phyloP scores from a whole-genome alignment of 2,113 vertebrate genomes.

The Sarotherodon lohbergeri region DNA sequence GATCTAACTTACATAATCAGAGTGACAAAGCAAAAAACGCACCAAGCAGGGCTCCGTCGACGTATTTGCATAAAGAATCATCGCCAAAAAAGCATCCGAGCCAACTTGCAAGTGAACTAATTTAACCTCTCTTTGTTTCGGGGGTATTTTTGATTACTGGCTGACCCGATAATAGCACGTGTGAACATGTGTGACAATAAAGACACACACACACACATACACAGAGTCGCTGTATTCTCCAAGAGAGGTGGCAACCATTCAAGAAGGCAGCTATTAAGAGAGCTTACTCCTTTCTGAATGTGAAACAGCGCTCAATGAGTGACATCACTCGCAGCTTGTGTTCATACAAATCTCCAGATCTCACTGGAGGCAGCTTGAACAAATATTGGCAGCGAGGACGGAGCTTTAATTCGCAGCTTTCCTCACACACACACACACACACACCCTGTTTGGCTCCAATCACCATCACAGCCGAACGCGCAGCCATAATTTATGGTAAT shows the following conservation, averaged over 20 bases:
- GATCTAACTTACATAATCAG: background rate
- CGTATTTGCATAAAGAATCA: conserved; percentile 30
- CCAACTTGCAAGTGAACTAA: conserved; percentile 24
- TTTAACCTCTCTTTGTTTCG: conserved; percentile 43
- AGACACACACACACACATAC: conserved; percentile 3
- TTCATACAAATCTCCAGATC: conserved; percentile 42
- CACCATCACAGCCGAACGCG: background rate
- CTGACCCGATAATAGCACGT: conserved; percentile 51
- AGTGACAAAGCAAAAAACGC: background rate
- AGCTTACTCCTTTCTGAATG: conserved; percentile 10
- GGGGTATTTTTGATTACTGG: conserved; percentile 2
- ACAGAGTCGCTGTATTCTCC: background rate
- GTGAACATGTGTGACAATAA: conserved; percentile 41
- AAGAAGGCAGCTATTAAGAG: conserved; percentile 44
- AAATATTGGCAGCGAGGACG: conserved; percentile 49
- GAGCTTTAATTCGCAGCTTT: background rate
- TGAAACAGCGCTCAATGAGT: background rate
- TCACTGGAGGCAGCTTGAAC: conserved; percentile 39
- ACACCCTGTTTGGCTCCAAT: conserved; percentile 13
- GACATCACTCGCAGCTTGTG: conserved; percentile 49
- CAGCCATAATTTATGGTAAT: conserved; percentile 50
- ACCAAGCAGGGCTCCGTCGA: background rate
- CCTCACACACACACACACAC: background rate
- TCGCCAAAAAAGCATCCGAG: background rate
- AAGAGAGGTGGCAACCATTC: conserved; percentile 56